These are phyloP conservation scores for Diloba caeruleocephala DNA, from an alignment of 2,888 invertebrate species.

Conservation along the genomic window DNA sequence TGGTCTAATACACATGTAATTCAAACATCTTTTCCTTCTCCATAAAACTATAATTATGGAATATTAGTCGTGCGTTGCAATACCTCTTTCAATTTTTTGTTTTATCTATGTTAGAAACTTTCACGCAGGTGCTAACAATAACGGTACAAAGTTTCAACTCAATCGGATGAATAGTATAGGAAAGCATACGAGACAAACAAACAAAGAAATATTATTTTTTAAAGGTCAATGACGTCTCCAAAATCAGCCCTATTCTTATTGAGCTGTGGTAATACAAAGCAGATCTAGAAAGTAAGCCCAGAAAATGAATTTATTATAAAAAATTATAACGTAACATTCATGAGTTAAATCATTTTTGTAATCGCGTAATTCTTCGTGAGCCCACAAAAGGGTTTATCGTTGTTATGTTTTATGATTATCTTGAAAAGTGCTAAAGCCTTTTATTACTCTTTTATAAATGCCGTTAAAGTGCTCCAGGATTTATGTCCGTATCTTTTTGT, in stretches of 20 bases:
- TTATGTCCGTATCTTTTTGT: slow-evolving; percentile 68
- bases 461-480: slow-evolving; percentile 63
- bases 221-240: background rate
- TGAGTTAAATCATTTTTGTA: slow-evolving; percentile 44
- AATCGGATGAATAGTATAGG: no score
- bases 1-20: no score
- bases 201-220: no score
- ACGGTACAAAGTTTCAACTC: no score
- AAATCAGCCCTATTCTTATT: background rate
- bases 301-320: slow-evolving; percentile 22
- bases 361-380: slow-evolving; percentile 42
- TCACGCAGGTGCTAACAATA: no score
- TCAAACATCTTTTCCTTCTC: no score
- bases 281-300: background rate
- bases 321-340: slow-evolving; percentile 37
- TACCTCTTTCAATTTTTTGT: no score
- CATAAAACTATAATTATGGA: no score
- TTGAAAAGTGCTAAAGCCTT: slow-evolving; percentile 64
- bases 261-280: slow-evolving; percentile 1
- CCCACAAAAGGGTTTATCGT: slow-evolving; percentile 58
- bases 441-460: slow-evolving; percentile 64
- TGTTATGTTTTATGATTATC: slow-evolving; percentile 65
- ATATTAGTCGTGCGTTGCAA: no score
- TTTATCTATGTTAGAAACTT: no score
- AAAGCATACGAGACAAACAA: no score